Evolutionary conservation across 2,888 invertebrate genomes (phyloP).

Genomic region (Fragum sueziense): DNA sequence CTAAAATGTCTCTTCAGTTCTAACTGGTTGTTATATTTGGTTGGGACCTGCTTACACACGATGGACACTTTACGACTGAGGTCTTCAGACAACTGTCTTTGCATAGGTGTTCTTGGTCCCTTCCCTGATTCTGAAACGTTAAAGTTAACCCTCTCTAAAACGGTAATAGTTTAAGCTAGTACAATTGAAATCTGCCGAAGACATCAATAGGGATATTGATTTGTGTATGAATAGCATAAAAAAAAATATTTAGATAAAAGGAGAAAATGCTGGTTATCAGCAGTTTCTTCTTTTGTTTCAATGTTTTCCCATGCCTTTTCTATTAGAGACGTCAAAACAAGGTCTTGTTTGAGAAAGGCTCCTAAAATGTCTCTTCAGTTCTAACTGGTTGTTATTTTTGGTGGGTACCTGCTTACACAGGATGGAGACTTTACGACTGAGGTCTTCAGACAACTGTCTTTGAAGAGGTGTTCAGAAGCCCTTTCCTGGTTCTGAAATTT

Average conservation of each 20-base stretch:
- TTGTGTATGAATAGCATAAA: too few relatives aligned
- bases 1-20: conserved; percentile 81
- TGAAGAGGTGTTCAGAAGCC: conserved; percentile 31
- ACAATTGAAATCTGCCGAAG: too few relatives aligned
- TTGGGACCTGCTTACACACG: conserved; percentile 78
- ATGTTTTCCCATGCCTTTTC: too few relatives aligned
- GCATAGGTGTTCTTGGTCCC: conserved; percentile 25
- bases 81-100: conserved; percentile 66
- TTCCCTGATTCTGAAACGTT: conserved; percentile 21
- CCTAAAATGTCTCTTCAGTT: conserved; percentile 81
- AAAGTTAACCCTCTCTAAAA: too few relatives aligned
- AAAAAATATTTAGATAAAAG: too few relatives aligned
- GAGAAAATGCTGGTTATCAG: too few relatives aligned
- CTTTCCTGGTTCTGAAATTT: conserved; percentile 18
- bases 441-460: conserved; percentile 65
- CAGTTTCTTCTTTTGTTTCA: too few relatives aligned
- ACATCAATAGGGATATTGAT: too few relatives aligned
- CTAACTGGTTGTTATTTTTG: conserved; percentile 73
- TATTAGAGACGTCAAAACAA: too few relatives aligned
- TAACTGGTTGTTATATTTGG: conserved; percentile 74
- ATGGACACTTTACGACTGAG: conserved; percentile 70
- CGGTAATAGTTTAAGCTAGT: too few relatives aligned
- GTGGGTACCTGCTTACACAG: conserved; percentile 78
- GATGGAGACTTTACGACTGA: conserved; percentile 70
- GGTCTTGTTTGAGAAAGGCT: conserved; percentile 90